A percentile compares a stretch with the other conserved stretches of the same genome.
Evolutionary conservation across 2,113 vertebrate species (phyloP).

Genomic region (Sclerurus mexicanus): DNA sequence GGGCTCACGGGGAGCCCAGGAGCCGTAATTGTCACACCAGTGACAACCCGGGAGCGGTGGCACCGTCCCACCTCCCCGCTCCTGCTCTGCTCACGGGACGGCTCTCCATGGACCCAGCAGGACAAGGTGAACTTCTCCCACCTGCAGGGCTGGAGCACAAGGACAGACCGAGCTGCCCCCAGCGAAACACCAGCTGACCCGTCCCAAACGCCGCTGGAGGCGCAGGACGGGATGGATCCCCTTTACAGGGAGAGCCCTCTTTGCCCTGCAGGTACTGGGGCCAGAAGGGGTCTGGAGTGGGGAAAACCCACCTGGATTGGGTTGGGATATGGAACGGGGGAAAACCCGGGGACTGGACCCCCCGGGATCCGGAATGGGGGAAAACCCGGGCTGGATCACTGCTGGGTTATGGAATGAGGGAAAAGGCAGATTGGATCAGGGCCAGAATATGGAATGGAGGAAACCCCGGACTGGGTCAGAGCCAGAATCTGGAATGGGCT

Average conservation of each 20-base stretch:
- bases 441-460: neutral
- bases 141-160: neutral
- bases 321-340: neutral
- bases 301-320: accelerated
- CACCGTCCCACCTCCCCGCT: neutral
- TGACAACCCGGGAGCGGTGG: neutral
- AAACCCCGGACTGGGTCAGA: accelerated
- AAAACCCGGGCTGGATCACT: accelerated
- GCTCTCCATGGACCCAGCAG: neutral
- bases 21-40: neutral
- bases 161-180: neutral
- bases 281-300: neutral
- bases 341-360: no score
- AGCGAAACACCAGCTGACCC: neutral
- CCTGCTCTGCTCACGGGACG: neutral
- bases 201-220: neutral
- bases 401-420: neutral
- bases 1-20: conserved; percentile 42
- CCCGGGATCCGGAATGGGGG: neutral
- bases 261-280: neutral
- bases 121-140: neutral
- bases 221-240: neutral
- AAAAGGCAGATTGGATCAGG: accelerated
- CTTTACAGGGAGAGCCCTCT: no score
- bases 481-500: accelerated